Evolutionary conservation across 2,797 vertebrate species (phyloP).

Genomic region (Coccyzus lansbergi): DNA sequence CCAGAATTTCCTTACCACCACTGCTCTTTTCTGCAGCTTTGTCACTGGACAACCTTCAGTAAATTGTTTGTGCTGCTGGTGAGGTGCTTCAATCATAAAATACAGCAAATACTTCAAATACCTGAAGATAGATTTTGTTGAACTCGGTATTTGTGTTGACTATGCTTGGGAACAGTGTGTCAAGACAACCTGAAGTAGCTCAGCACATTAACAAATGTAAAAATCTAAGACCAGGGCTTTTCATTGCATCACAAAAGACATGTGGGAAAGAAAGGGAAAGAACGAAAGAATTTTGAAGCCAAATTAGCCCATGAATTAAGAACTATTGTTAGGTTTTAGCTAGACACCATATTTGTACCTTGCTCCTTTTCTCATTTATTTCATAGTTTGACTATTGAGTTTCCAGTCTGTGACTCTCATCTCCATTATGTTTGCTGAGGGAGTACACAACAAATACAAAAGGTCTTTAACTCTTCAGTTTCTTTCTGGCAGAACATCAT

Average conservation of each 20-base stretch:
- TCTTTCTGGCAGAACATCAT: not conserved
- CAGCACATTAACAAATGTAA: not conserved
- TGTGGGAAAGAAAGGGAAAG: not conserved
- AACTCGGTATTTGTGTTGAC: not conserved
- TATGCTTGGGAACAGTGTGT: not conserved
- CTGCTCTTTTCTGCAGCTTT: not conserved
- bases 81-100: not conserved
- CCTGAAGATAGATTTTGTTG: not conserved
- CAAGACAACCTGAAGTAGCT: not conserved
- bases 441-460: not conserved
- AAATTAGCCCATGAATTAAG: slow-evolving; percentile 18
- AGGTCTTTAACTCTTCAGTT: not conserved
- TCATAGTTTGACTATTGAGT: not conserved
- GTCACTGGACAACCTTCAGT: not conserved
- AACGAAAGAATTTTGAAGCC: not conserved
- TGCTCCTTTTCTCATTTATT: not conserved
- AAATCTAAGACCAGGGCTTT: not conserved
- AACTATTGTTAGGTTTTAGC: not conserved
- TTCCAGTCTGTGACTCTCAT: not conserved
- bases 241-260: not conserved
- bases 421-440: not conserved
- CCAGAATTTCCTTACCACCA: not conserved
- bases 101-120: not conserved
- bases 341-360: not conserved
- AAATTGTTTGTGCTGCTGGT: not conserved